These are phyloP conservation scores for Onthophagus sagittarius DNA, from an alignment of 2,888 invertebrate genomes.

Conservation along the genomic window DNA sequence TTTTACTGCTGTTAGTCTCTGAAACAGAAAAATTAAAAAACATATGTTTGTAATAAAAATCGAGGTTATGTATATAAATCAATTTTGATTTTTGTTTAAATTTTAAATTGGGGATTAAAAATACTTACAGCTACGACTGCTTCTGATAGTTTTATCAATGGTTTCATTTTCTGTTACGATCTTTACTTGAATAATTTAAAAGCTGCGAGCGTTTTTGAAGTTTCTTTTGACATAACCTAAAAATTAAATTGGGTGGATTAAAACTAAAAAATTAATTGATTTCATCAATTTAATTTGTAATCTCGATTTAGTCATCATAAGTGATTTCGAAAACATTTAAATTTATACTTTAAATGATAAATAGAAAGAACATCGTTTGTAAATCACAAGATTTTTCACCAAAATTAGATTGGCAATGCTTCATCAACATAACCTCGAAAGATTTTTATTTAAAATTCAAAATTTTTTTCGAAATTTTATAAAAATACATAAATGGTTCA, in stretches of 20 bases:
- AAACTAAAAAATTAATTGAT: neutral
- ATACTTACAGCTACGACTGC: slow-evolving; percentile 65
- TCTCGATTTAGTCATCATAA: neutral
- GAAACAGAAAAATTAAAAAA: slow-evolving; percentile 34
- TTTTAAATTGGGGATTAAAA: slow-evolving; percentile 4
- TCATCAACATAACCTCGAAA: too few species aligned
- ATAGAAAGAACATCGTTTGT: too few species aligned
- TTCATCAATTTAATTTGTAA: neutral
- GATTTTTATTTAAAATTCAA: too few species aligned
- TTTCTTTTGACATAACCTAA: neutral
- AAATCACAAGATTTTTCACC: too few species aligned
- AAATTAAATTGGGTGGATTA: too few species aligned
- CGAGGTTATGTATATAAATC: neutral
- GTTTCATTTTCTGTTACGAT: slow-evolving; percentile 35
- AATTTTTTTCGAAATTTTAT: too few species aligned
- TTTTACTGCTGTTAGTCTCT: slow-evolving; percentile 66
- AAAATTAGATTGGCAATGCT: too few species aligned
- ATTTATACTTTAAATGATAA: too few species aligned
- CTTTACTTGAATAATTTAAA: slow-evolving; percentile 24
- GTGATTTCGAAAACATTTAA: too few species aligned
- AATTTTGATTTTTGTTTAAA: slow-evolving; percentile 1
- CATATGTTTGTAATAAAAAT: slow-evolving; percentile 14
- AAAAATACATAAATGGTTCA: too few species aligned
- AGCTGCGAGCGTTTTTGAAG: slow-evolving; percentile 12
- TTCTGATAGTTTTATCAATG: slow-evolving; percentile 68